Evolutionary conservation across 2,797 vertebrate species (phyloP).

Genomic region (Neostethus bicornis): DNA sequence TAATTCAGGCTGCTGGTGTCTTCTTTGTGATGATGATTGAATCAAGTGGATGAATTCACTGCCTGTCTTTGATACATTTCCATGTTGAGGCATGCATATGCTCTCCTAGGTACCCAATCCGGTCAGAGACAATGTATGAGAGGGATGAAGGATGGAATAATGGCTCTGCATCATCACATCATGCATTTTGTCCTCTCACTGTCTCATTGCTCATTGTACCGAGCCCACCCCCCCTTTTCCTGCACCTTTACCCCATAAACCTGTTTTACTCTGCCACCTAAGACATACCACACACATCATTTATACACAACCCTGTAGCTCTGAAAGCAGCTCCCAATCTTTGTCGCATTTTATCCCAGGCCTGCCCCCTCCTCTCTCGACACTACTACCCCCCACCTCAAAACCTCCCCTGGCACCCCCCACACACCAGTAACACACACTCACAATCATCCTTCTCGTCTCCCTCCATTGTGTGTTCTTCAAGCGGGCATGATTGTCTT

Average conservation of each 20-base stretch:
- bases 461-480: conserved; percentile 61
- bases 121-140: conserved; percentile 57
- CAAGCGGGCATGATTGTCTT: conserved; percentile 34
- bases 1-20: conserved; percentile 39
- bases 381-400: conserved; percentile 31
- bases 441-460: conserved; percentile 52
- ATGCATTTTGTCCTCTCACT: conserved; percentile 27
- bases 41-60: conserved; percentile 42
- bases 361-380: conserved; percentile 15
- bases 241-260: no score
- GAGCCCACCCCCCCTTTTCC: conserved; percentile 39
- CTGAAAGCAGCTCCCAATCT: conserved; percentile 65
- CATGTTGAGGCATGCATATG: conserved; percentile 53
- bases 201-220: conserved; percentile 41
- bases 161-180: conserved; percentile 53
- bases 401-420: conserved; percentile 17
- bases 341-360: conserved; percentile 72
- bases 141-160: conserved; percentile 65
- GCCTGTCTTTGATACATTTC: conserved; percentile 49
- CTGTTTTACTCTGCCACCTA: conserved; percentile 20
- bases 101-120: conserved; percentile 29
- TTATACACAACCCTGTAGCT: conserved; percentile 37
- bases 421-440: conserved; percentile 1
- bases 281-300: conserved; percentile 13
- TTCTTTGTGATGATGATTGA: conserved; percentile 54